Evolutionary conservation across 2,797 vertebrate genomes (phyloP), one percentile per base, ranked within the genome.

Genomic region (Perodicticus potto): DNA sequence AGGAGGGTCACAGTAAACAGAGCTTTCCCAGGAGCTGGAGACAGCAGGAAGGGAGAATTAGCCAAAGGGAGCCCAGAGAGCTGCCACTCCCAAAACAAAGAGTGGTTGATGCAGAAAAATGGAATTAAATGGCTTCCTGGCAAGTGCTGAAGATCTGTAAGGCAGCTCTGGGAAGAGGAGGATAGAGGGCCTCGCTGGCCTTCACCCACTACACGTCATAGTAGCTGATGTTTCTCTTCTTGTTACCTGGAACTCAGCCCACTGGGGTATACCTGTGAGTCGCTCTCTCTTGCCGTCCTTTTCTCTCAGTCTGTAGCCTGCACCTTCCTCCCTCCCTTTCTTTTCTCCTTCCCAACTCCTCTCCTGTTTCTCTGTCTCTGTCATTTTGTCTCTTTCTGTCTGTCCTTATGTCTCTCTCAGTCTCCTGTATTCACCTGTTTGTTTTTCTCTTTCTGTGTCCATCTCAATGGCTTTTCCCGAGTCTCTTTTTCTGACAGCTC

Each of bases 151-250:
- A 7, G 20, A 37, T 86, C 67, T 92, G 37, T 77, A 77, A 49
- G 72, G 70, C 69, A 72, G 14, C 78, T 83, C 25, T 32, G 61
- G 80, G 87, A 84, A 63, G 27, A 34, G 32, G 63, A 57, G 20
- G 34, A 61, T 2, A 1, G n/a, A 78, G 80, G 43, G 14, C 53
- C 61, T 45, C 37, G 34, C 25, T 32, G n/a, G 49, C 57, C 16
- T 43, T 45, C 6, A 1, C 14, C 37, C 27, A 1, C n/a, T 34
- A 0, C 25, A 1, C 9, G 17, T 20, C 59, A 34, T 2, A 3
- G 83, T 14, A 55, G 67, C 86, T 13, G 13, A 2, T 12, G 11
- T 32, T 45, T 67, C 43, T 34, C 63, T 55, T 81, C 7, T 10
- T 17, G 11, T 4, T 32, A 4, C 34, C 27, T 74, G 49, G 27